phyloP scores from a whole-genome alignment of 2,888 invertebrate genomes.

The Taenaris catops region DNA sequence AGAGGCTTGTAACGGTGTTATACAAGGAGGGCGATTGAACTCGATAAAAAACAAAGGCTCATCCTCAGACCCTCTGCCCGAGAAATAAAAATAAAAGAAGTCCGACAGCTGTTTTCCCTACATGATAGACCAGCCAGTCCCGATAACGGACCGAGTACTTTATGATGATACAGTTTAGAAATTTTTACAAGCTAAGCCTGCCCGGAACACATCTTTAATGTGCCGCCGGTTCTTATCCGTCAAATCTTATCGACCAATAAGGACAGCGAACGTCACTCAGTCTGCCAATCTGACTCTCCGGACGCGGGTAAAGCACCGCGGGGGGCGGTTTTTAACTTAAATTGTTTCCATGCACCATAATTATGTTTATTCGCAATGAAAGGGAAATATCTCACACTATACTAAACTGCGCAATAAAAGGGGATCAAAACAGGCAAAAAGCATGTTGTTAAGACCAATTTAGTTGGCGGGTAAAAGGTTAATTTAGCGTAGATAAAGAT shows the following conservation, averaged over 20 bases:
- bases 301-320: slow-evolving; percentile 55
- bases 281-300: slow-evolving; percentile 64
- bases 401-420: too few relatives aligned
- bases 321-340: slow-evolving; percentile 68
- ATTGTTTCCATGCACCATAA: slow-evolving; percentile 39
- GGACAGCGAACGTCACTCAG: slow-evolving; percentile 76
- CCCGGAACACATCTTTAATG: slow-evolving; percentile 67
- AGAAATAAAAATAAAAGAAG: slow-evolving; percentile 42
- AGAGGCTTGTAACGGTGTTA: slow-evolving; percentile 6
- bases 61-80: slow-evolving; percentile 4
- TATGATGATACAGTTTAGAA: slow-evolving; percentile 60
- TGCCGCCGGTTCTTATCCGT: slow-evolving; percentile 68
- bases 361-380: slow-evolving; percentile 50
- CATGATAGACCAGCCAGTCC: slow-evolving; percentile 56
- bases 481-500: too few relatives aligned
- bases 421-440: too few relatives aligned
- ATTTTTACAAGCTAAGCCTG: slow-evolving; percentile 63
- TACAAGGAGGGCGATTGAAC: slow-evolving; percentile 11
- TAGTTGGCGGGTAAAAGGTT: too few relatives aligned
- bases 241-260: slow-evolving; percentile 77
- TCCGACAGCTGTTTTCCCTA: slow-evolving; percentile 65
- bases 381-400: too few relatives aligned
- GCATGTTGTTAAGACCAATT: too few relatives aligned
- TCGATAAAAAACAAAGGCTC: slow-evolving; percentile 6
- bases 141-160: slow-evolving; percentile 41